Base-by-base conservation (phyloP, 2,888 invertebrate species). In the Agrotis segetum region DNA sequence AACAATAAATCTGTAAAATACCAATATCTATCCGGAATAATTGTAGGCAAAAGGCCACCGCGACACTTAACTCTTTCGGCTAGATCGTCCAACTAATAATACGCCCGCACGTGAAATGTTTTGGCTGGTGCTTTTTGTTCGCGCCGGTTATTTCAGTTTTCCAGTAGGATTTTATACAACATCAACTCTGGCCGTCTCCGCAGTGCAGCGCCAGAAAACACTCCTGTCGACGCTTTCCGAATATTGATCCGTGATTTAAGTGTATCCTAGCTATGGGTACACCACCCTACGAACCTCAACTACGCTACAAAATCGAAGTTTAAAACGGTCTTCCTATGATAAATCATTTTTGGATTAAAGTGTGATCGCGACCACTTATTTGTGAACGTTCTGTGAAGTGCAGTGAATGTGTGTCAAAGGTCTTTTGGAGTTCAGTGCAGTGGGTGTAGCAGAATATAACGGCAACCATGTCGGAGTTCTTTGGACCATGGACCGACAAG, bases 1-100 rank as follows among this genome's bases (percentile, higher is more conserved):
- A 87, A 83, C 85, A 84, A 87, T 87, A 86, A 88, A 91, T 80
- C 79, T 88, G 87, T 89, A 90, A 92, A 87, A 89, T 85, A 86
- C 82, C 84, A 87, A 86, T 88, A 92, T 91, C 83, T 92, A 90
- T 89, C 84, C 83, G 84, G 83, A 87, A 91, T 91, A 90, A 92
- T 92, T 92, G 87, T 89, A 90, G 92, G 92, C 88, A 89, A 92
- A 92, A 93, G 91, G 92, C 90, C 92, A 86, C 89, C 87, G 89
- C 90, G 92, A 94, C 95, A 94, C 94, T 95, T 92, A 93, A 92
- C 95, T 92, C 94, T 95, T 93, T 95, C 95, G 96, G 85, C 94
- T 96, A 96, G 95, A 94, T 93, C 96, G 95, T 95, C 96, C 96
- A 96, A 94, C 96, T 96, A 96, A 96, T 96, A 96, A 96, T 96